Conservation (phyloP, 2,888 invertebrate species). For the Melitaea athalia region DNA sequence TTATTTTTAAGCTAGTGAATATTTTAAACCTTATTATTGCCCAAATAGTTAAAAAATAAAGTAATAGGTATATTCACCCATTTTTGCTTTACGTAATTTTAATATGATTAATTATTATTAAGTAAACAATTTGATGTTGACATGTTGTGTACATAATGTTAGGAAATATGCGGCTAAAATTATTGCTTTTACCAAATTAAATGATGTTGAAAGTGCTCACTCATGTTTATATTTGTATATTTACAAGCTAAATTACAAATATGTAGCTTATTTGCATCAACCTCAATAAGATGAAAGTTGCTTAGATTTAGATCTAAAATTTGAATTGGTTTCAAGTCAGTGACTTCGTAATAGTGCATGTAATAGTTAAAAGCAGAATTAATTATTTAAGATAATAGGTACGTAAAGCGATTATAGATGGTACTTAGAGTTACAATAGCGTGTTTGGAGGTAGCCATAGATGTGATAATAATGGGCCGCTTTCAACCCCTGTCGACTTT, state of each 20-base stretch:
- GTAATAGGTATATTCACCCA: too few relatives aligned
- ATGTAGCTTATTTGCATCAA: conserved; percentile 42
- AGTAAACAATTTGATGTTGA: conserved; percentile 1
- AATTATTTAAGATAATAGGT: too few relatives aligned
- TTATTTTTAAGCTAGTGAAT: not conserved
- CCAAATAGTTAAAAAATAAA: not conserved
- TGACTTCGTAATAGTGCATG: conserved; percentile 1
- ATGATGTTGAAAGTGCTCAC: conserved; percentile 50
- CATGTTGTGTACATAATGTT: not conserved
- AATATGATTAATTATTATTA: not conserved
- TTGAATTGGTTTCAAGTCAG: not conserved
- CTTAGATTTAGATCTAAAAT: conserved; percentile 41
- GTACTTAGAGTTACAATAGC: too few relatives aligned
- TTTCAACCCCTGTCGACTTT: too few relatives aligned
- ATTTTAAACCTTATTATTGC: not conserved
- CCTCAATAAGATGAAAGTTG: conserved; percentile 47
- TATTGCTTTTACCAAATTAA: conserved; percentile 40
- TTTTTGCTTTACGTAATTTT: too few relatives aligned
- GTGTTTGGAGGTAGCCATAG: too few relatives aligned
- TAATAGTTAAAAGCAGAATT: not conserved
- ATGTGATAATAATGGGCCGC: too few relatives aligned
- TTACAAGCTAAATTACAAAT: conserved; percentile 48
- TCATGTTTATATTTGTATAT: conserved; percentile 23
- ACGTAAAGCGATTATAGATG: too few relatives aligned
- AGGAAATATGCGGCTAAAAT: conserved; percentile 6